Conservation (phyloP, 2,797 vertebrate genomes). For the Lagocephalus sceleratus region DNA sequence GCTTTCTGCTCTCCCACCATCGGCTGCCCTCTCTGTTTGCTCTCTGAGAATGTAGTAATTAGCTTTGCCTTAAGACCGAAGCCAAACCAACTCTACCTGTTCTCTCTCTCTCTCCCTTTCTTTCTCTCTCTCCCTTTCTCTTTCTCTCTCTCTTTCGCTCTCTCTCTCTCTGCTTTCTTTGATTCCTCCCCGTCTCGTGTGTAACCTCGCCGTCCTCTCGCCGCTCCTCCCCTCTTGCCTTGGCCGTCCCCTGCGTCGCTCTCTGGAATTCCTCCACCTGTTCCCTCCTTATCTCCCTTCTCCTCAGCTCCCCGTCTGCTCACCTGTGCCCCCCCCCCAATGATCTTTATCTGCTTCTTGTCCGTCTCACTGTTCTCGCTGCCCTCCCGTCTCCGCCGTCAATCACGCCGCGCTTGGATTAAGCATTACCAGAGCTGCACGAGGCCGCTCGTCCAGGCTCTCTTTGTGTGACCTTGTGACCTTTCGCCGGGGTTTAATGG, state of each 20-base stretch:
- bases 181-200: constrained; percentile 36
- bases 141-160: background rate
- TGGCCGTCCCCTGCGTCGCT: constrained; percentile 42
- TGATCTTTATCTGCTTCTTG: constrained; percentile 27
- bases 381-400: constrained; percentile 18
- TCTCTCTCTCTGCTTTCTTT: constrained; percentile 35
- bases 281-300: constrained; percentile 46
- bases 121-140: too few species aligned
- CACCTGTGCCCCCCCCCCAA: constrained; percentile 46
- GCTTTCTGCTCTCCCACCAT: constrained; percentile 25
- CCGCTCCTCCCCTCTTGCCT: constrained; percentile 57
- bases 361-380: constrained; percentile 30
- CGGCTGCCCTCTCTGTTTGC: constrained; percentile 21
- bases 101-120: constrained; percentile 4
- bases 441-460: constrained; percentile 8
- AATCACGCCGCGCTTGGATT: constrained; percentile 37
- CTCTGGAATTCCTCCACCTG: constrained; percentile 62
- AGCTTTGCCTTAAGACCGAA: constrained; percentile 33
- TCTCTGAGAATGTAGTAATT: constrained; percentile 36
- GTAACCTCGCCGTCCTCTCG: constrained; percentile 43
- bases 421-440: constrained; percentile 54
- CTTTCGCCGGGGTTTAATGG: constrained; percentile 58
- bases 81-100: constrained; percentile 43
- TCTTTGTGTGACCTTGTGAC: constrained; percentile 58
- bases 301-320: constrained; percentile 28